Conservation (phyloP, 1,140 invertebrate genomes). For the Trinorchestia longiramus region DNA sequence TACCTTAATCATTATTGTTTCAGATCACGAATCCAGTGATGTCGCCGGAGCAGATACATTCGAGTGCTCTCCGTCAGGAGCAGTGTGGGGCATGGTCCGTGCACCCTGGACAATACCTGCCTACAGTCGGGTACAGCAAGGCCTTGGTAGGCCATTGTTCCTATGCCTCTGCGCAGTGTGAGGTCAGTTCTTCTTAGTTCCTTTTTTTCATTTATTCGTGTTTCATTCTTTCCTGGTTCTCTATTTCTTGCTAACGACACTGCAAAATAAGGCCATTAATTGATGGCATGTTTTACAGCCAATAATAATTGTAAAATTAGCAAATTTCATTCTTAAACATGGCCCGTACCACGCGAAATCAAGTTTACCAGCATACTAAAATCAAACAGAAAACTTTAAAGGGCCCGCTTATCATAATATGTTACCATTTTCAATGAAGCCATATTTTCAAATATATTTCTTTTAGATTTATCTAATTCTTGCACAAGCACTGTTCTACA, state of each 20-base stretch:
- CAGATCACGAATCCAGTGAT: constrained; percentile 9
- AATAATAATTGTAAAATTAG: neutral
- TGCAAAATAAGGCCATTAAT: neutral
- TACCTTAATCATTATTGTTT: neutral
- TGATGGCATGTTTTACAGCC: neutral
- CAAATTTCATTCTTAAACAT: neutral
- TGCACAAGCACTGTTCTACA: neutral
- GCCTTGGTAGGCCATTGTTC: constrained; percentile 62
- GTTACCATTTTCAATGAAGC: neutral
- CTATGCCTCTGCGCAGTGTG: neutral
- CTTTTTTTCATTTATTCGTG: too few relatives aligned
- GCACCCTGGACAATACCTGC: constrained; percentile 42
- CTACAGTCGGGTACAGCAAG: constrained; percentile 39
- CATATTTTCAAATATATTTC: neutral
- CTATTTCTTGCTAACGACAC: too few relatives aligned
- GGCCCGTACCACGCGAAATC: neutral
- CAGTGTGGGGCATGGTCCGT: constrained; percentile 62
- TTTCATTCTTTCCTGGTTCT: too few relatives aligned
- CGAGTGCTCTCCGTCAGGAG: neutral
- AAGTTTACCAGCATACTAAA: neutral
- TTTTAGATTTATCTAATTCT: neutral
- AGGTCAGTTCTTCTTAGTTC: neutral
- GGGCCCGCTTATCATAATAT: neutral
- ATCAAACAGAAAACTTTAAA: neutral
- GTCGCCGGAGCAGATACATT: neutral